phyloP scores from a whole-genome alignment of 2,113 vertebrate genomes.

The Sturnira hondurensis region DNA sequence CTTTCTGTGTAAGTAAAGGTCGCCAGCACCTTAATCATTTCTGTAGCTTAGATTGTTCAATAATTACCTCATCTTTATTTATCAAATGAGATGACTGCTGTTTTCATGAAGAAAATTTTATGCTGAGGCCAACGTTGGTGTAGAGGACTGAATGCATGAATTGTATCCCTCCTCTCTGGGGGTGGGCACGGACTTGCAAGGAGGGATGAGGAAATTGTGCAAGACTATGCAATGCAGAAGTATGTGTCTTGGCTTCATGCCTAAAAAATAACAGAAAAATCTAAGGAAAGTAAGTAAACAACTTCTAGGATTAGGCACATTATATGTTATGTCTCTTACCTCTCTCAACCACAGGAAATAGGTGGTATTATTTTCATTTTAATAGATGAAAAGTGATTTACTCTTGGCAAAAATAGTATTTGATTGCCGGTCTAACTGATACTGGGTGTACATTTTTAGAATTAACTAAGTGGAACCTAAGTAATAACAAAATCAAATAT shows the following conservation, averaged over 20 bases:
- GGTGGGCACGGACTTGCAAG: neutral
- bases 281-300: neutral
- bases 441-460: neutral
- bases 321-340: neutral
- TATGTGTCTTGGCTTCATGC: neutral
- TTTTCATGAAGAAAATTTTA: constrained; percentile 33
- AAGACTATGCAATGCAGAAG: neutral
- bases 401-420: neutral
- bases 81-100: constrained; percentile 14
- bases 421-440: neutral
- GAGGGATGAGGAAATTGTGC: neutral
- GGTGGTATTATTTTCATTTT: neutral
- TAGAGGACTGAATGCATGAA: neutral
- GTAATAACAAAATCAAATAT: neutral
- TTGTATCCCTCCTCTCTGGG: neutral
- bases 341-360: neutral
- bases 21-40: constrained; percentile 63
- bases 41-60: constrained; percentile 45
- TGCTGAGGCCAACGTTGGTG: neutral
- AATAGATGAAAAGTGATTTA: neutral
- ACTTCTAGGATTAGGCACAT: neutral
- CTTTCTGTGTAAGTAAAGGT: constrained; percentile 72
- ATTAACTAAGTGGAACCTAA: neutral
- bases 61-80: constrained; percentile 60
- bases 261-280: neutral